Conservation (phyloP, 2,888 invertebrate genomes). For the Deilephila elpenor region DNA sequence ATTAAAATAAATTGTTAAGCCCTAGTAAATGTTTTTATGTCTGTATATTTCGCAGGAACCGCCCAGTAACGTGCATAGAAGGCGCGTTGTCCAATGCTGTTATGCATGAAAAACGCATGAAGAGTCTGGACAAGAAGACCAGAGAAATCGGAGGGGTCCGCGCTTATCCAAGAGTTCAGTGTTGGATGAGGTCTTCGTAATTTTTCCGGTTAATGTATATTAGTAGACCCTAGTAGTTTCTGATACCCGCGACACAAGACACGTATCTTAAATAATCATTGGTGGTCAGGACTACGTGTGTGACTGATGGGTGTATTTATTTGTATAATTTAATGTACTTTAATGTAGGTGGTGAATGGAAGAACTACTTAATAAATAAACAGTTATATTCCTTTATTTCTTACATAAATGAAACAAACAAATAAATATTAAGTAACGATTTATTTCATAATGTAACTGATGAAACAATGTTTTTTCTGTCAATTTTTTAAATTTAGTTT, state of each 20-base stretch:
- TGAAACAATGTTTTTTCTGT: too few species aligned
- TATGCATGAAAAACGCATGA: constrained; percentile 77
- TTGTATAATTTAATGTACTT: not conserved
- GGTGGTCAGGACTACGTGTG: not conserved
- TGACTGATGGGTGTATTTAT: not conserved
- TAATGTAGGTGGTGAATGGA: too few species aligned
- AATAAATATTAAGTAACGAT: too few species aligned
- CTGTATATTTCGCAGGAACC: constrained; percentile 55
- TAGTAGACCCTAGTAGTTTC: too few species aligned
- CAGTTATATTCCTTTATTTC: too few species aligned
- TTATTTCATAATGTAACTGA: too few species aligned
- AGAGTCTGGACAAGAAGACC: constrained; percentile 58
- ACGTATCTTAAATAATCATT: not conserved
- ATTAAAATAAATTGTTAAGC: too few species aligned
- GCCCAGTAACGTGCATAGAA: constrained; percentile 85
- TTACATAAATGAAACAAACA: too few species aligned
- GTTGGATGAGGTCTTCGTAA: constrained; percentile 58
- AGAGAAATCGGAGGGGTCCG: constrained; percentile 55
- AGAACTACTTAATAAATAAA: too few species aligned
- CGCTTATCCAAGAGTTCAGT: constrained; percentile 71
- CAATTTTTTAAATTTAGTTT: too few species aligned
- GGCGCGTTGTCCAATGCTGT: constrained; percentile 85
- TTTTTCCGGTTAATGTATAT: not conserved
- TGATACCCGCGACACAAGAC: not conserved
- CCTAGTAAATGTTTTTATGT: too few species aligned